Evolutionary conservation across 2,113 vertebrate genomes (phyloP).

Genomic region (Gadus chalcogrammus): DNA sequence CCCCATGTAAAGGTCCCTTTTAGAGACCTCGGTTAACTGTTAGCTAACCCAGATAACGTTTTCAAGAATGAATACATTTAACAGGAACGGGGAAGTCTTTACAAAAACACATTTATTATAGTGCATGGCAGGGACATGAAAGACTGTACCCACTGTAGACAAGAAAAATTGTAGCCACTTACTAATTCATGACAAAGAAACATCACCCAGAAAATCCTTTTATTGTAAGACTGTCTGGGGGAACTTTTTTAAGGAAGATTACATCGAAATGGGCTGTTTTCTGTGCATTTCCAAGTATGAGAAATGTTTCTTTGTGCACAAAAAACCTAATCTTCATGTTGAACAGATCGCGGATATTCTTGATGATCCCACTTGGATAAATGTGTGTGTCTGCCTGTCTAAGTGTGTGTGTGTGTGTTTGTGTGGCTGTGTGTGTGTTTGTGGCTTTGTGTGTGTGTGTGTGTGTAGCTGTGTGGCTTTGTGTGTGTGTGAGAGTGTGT

Average conservation of each 20-base stretch:
- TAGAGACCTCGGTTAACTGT: too few relatives aligned
- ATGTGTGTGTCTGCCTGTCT: neutral
- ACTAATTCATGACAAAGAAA: neutral
- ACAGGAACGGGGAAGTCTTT: neutral
- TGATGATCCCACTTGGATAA: constrained; percentile 23
- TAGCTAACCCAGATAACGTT: too few relatives aligned
- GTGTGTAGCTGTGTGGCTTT: neutral
- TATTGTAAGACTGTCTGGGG: neutral
- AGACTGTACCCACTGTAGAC: neutral
- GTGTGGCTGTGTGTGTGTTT: constrained; percentile 4
- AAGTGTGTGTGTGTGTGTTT: constrained; percentile 4
- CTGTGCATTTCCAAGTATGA: neutral
- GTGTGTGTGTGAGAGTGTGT: neutral
- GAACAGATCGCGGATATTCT: constrained; percentile 23
- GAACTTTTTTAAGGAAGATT: neutral
- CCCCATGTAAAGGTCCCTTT: too few relatives aligned
- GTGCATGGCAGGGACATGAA: neutral
- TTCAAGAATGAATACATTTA: too few relatives aligned
- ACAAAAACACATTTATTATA: neutral
- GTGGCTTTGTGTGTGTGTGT: neutral
- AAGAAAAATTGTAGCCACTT: neutral
- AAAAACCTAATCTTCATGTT: neutral
- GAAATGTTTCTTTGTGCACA: neutral
- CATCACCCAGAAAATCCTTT: neutral
- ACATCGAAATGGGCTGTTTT: neutral